Percentiles rank a stretch among this genome's conserved stretches.
Evolutionary conservation across 1,140 invertebrate species (phyloP).

Genomic region (Caenorhabditis brenneri): DNA sequence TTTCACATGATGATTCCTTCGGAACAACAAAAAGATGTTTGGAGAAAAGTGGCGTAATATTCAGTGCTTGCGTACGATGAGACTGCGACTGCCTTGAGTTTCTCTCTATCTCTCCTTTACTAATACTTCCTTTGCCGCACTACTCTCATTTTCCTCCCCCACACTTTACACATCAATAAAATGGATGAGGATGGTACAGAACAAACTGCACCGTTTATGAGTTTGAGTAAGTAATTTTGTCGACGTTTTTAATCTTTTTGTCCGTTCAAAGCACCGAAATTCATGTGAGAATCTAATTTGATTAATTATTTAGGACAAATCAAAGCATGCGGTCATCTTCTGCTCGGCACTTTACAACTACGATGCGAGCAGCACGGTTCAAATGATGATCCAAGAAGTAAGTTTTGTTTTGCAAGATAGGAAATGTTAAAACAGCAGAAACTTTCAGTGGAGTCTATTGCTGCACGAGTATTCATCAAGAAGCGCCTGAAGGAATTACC

Average conservation of each 20-base stretch:
- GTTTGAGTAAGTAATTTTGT: not conserved
- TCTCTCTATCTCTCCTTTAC: not conserved
- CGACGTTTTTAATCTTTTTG: not conserved
- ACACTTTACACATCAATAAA: not conserved
- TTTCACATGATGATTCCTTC: too few species aligned
- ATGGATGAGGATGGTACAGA: not conserved
- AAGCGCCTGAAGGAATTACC: not conserved
- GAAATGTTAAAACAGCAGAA: too few species aligned
- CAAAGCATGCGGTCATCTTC: slow-evolving; percentile 7
- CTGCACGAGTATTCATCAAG: not conserved
- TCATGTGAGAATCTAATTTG: not conserved
- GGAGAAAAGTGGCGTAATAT: not conserved
- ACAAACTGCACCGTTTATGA: slow-evolving; percentile 19
- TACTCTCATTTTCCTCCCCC: not conserved
- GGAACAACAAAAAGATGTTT: not conserved
- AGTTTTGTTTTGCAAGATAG: not conserved
- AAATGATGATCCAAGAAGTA: not conserved
- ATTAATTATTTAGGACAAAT: not conserved
- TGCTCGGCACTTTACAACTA: not conserved
- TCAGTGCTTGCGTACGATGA: not conserved
- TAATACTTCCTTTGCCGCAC: not conserved
- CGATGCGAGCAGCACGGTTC: not conserved
- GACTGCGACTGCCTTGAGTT: slow-evolving; percentile 18
- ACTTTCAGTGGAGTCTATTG: not conserved
- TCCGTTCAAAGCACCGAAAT: not conserved